Conservation (phyloP, 2,888 invertebrate species). For the Leistus spinibarbis region DNA sequence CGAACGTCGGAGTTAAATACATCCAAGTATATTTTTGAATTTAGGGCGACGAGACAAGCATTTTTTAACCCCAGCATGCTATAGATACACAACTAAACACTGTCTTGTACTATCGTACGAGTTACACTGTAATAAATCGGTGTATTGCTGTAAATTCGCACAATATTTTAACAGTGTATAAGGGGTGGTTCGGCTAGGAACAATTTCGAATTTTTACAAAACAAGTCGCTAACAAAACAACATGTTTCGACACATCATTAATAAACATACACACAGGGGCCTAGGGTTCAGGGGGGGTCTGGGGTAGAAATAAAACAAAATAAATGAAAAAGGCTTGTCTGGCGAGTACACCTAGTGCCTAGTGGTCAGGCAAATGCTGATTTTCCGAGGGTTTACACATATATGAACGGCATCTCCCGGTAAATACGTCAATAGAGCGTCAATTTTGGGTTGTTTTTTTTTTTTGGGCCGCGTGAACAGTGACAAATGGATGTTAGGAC, state of each 20-base stretch:
- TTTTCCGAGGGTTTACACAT: neutral
- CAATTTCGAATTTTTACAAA: neutral
- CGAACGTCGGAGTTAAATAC: too few relatives aligned
- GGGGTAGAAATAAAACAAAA: neutral
- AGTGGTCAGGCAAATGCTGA: neutral
- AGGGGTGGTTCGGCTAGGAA: neutral
- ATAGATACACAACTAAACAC: too few relatives aligned
- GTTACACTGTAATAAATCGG: too few relatives aligned
- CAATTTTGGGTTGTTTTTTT: neutral
- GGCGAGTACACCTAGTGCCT: too few relatives aligned
- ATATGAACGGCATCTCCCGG: neutral
- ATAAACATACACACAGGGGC: neutral
- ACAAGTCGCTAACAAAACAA: neutral
- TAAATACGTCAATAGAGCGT: conserved; percentile 6
- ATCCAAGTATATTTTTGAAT: too few relatives aligned
- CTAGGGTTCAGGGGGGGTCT: neutral
- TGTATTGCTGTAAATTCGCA: too few relatives aligned
- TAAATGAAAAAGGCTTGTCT: neutral
- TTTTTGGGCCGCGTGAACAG: conserved; percentile 40
- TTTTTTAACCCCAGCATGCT: too few relatives aligned
- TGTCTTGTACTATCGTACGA: too few relatives aligned
- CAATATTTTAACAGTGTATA: too few relatives aligned
- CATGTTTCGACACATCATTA: neutral
- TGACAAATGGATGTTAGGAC: conserved; percentile 59
- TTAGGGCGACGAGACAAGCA: too few relatives aligned